phyloP scores from a whole-genome alignment of 2,888 invertebrate species.

The Vannuccia rotundouncinata region DNA sequence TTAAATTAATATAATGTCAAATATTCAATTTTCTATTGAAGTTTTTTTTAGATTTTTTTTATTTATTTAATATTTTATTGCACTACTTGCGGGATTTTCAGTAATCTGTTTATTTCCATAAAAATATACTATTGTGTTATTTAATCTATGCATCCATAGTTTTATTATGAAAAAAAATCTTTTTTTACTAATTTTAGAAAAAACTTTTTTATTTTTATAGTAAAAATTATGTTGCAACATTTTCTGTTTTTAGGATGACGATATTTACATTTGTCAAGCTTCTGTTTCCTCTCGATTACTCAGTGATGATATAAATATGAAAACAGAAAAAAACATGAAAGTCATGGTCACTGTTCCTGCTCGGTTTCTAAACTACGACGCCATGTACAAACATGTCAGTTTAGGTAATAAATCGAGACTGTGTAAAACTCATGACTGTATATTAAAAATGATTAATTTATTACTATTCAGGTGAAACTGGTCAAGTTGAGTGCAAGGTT shows the following conservation, averaged over 20 bases:
- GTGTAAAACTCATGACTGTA: not conserved
- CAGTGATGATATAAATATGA: not conserved
- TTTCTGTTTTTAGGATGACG: not conserved
- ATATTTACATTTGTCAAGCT: constrained; percentile 20
- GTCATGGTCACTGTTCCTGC: not conserved
- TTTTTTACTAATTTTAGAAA: too few relatives aligned
- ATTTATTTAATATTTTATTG: too few relatives aligned
- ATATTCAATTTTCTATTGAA: too few relatives aligned
- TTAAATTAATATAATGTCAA: too few relatives aligned
- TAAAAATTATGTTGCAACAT: not conserved
- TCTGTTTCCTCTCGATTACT: not conserved
- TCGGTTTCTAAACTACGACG: not conserved
- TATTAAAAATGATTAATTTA: not conserved
- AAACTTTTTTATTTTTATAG: not conserved
- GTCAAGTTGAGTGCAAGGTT: not conserved
- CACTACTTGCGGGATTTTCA: too few relatives aligned
- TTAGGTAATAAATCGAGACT: not conserved
- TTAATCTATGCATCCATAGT: too few relatives aligned
- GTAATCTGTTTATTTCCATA: too few relatives aligned
- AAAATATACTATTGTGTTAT: too few relatives aligned
- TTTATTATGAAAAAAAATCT: too few relatives aligned
- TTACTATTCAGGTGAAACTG: constrained; percentile 8
- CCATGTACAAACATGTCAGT: not conserved
- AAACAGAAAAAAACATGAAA: not conserved
- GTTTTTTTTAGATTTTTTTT: too few relatives aligned